Conservation (phyloP, 1,140 invertebrate species). For the Bombus superbus region DNA sequence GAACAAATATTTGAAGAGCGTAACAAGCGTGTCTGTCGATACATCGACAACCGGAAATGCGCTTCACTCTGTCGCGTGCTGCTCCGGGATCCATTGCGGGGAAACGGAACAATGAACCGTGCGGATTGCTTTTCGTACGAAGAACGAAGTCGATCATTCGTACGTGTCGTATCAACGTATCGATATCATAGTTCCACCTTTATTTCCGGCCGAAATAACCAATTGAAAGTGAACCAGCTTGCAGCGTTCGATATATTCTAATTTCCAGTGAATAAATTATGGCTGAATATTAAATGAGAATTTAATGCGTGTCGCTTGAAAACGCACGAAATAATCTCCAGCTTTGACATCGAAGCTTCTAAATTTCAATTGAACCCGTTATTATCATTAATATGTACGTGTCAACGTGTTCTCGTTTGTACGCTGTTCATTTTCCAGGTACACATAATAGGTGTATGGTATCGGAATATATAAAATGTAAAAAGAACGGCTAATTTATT, state of each 20-base stretch:
- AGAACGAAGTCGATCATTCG: constrained; percentile 48
- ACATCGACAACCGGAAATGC: constrained; percentile 65
- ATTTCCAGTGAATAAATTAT: constrained; percentile 14
- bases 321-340: not conserved
- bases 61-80: constrained; percentile 60
- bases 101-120: constrained; percentile 63
- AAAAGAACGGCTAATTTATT: constrained; percentile 11
- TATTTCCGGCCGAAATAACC: constrained; percentile 11
- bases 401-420: not conserved
- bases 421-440: not conserved
- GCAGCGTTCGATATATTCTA: not conserved
- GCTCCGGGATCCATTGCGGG: constrained; percentile 54
- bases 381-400: constrained; percentile 1
- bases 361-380: not conserved
- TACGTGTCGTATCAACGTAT: not conserved
- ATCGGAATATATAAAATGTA: not conserved
- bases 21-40: constrained; percentile 65
- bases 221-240: not conserved
- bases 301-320: constrained; percentile 12
- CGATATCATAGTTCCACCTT: not conserved
- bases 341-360: not conserved
- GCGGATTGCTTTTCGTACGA: constrained; percentile 43
- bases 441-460: not conserved
- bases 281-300: not conserved
- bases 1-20: constrained; percentile 65